Percentiles rank a stretch among this genome's conserved stretches.
Conservation (phyloP, 2,797 vertebrate genomes). For the Pangasius sanitwongsei region DNA sequence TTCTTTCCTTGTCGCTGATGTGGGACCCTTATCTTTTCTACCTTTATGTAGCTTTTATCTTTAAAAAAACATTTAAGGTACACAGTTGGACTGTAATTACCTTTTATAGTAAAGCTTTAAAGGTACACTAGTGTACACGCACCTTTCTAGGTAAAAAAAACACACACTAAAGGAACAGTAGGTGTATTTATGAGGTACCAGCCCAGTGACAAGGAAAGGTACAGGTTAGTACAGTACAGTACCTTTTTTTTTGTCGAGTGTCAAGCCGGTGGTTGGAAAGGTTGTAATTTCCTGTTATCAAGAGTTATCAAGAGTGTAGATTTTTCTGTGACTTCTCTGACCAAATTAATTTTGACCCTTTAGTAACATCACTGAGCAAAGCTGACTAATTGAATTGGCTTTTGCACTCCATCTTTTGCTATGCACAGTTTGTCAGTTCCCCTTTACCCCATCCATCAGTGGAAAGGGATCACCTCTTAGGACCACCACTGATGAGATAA, state of each 20-base stretch:
- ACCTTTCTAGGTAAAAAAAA: background rate
- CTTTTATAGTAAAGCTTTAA: background rate
- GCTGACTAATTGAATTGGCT: background rate
- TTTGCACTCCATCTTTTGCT: background rate
- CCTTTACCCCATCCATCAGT: background rate
- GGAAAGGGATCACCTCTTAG: background rate
- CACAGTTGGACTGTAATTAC: background rate
- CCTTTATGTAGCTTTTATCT: background rate
- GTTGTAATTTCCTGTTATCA: background rate
- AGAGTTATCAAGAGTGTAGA: background rate
- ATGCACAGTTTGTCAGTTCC: background rate
- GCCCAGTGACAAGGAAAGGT: background rate
- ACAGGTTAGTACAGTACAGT: background rate
- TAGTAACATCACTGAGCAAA: background rate
- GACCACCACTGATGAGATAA: background rate
- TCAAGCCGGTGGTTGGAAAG: background rate
- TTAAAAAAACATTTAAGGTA: background rate
- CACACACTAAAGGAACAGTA: background rate
- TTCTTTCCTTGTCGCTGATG: background rate
- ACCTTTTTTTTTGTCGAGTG: background rate
- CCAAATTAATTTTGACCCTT: background rate
- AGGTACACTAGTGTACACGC: background rate
- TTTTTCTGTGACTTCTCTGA: background rate
- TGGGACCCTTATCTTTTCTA: background rate
- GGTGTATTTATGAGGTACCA: background rate